Base-by-base conservation (phyloP, 1,140 invertebrate genomes). In the Drosophila ercepeae region DNA sequence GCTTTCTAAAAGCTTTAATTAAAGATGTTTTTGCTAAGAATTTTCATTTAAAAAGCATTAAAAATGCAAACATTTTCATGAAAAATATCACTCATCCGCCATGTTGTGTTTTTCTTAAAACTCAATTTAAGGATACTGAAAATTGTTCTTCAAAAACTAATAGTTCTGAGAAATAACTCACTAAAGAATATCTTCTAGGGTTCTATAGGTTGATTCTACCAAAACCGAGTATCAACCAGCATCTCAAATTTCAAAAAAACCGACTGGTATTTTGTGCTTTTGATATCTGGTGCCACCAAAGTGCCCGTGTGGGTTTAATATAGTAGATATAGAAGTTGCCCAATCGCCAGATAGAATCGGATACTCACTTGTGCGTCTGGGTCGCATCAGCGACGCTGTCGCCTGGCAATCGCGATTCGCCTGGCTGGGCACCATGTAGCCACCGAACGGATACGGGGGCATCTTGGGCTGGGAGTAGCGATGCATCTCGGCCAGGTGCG, bases 361-460 rank as follows among this genome's bases (percentile, higher is more conserved):
- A 71, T 63, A 91, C 89, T 90, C 57, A 91, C 89, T 91, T 91
- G 89, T 91, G 89, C 89, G 89, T 77, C 89, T 73, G 48, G 81
- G 82, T 49, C 77, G 77, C 55, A 75, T 77, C 49, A 61, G 45
- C 14, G 72, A 53, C 19, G 75, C 64, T 34, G 55, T 52, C 11
- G 64, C 44, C 68, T 49, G 69, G 34, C 32, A 39, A 41, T 75
- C 76, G 42, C 65, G 71, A 23, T 74, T 42, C 52, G 75, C 54
- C 44, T 78, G 78, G 25, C 58, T 76, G 58, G 72, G 49, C 53
- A 88, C 57, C 49, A 89, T 89, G 44, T 90, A 91, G 52, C 89
- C 89, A 36, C 89, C 86, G 21, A 91, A 75, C 9, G 89, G 89
- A 78, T 91, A 91, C 13, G 89, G 89, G 14, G 89, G 89, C 89